phyloP scores from a whole-genome alignment of 35 echinoderm and acorn worm species.

The Diadema setosum region DNA sequence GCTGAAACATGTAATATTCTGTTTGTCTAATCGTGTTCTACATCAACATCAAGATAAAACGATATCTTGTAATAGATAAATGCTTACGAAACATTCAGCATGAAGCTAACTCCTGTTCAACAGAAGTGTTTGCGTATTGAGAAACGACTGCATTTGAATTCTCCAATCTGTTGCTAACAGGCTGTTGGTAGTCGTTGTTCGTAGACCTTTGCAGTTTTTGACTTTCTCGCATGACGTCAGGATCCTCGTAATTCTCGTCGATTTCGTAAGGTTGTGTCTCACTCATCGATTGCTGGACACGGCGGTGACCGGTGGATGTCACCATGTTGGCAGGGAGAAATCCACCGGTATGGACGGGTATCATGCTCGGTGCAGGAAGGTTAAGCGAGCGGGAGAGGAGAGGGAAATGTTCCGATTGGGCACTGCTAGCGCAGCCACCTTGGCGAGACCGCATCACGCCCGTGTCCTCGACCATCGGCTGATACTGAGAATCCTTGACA shows the following conservation, averaged over 20 bases:
- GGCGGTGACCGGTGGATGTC: background rate
- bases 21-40: no score
- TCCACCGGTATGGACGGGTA: background rate
- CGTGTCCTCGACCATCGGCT: background rate
- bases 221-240: background rate
- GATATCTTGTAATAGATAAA: no score
- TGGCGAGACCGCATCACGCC: background rate
- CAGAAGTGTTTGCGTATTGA: no score
- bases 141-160: no score
- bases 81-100: no score
- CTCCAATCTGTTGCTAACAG: no score
- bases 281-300: background rate
- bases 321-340: background rate
- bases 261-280: background rate
- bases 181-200: conserved; percentile 12
- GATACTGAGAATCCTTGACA: background rate
- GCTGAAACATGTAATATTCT: no score
- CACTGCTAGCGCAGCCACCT: background rate
- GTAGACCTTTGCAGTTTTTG: background rate
- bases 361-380: background rate
- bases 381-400: background rate
- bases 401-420: background rate
- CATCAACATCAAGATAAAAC: no score
- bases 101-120: no score
- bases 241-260: background rate